These are phyloP conservation scores for Dendrocopos noguchii DNA, from an alignment of 2,113 vertebrate species.

Conservation along the genomic window DNA sequence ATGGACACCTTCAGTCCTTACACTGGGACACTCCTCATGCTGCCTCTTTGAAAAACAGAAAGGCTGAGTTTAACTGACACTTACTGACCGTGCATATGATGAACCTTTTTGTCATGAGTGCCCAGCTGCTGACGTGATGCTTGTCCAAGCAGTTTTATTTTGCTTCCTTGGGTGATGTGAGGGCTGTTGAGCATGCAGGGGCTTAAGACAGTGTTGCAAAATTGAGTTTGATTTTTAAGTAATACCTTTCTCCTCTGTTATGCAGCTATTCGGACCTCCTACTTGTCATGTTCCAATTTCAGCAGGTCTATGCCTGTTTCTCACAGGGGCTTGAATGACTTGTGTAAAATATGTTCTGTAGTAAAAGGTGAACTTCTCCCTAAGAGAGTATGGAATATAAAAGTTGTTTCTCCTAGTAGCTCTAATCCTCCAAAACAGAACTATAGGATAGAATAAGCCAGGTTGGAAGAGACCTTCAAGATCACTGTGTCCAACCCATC, in stretches of 20 bases:
- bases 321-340: neutral
- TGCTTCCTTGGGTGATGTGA: neutral
- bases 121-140: neutral
- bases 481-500: no score
- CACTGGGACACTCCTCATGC: rapidly evolving
- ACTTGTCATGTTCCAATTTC: neutral
- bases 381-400: neutral
- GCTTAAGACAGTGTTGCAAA: neutral
- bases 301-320: neutral
- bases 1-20: rapidly evolving
- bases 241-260: neutral
- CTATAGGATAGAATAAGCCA: neutral
- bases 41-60: no score
- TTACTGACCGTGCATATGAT: rapidly evolving
- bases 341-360: neutral
- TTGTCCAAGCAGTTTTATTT: neutral
- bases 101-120: rapidly evolving
- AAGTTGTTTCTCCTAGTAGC: neutral
- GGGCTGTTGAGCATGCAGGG: neutral
- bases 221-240: neutral
- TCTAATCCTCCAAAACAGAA: neutral
- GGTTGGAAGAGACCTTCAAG: no score
- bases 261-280: neutral
- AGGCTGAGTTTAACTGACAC: neutral
- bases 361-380: neutral